Conservation (phyloP, 2,888 invertebrate species). For the Pogonocherus hispidulus region DNA sequence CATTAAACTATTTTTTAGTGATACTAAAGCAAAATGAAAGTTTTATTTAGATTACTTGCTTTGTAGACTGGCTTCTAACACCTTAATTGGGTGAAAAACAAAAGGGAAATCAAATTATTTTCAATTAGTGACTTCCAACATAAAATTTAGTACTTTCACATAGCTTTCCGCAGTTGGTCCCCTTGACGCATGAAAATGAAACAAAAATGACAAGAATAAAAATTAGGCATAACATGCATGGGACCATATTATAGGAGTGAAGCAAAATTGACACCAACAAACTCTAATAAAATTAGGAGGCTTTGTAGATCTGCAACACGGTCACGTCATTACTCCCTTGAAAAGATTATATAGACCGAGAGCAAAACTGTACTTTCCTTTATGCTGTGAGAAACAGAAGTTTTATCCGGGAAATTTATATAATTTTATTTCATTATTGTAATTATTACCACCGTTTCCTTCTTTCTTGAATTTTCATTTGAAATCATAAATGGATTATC, state of each 20-base stretch:
- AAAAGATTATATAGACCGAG: constrained; percentile 22
- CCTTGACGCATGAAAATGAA: neutral
- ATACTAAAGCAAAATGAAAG: too few species aligned
- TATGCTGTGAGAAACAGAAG: constrained; percentile 4
- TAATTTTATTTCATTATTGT: neutral
- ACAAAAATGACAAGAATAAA: constrained; percentile 2
- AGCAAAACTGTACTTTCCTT: constrained; percentile 6
- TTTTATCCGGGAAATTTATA: neutral
- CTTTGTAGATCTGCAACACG: constrained; percentile 39
- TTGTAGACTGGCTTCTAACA: too few species aligned
- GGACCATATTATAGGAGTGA: constrained; percentile 2
- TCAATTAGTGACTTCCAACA: neutral
- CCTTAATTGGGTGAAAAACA: too few species aligned
- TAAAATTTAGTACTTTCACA: neutral
- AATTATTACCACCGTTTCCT: neutral
- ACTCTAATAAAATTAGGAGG: constrained; percentile 42
- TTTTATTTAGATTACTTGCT: too few species aligned
- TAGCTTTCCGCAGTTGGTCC: neutral
- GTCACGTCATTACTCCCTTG: constrained; percentile 46
- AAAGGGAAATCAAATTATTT: neutral
- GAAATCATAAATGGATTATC: too few species aligned
- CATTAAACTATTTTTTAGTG: too few species aligned
- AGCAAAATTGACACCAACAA: constrained; percentile 47
- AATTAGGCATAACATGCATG: constrained; percentile 8
- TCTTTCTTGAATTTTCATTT: neutral